These are phyloP conservation scores for Crotophaga sulcirostris DNA, from an alignment of 2,113 vertebrate genomes.

Conservation along the genomic window DNA sequence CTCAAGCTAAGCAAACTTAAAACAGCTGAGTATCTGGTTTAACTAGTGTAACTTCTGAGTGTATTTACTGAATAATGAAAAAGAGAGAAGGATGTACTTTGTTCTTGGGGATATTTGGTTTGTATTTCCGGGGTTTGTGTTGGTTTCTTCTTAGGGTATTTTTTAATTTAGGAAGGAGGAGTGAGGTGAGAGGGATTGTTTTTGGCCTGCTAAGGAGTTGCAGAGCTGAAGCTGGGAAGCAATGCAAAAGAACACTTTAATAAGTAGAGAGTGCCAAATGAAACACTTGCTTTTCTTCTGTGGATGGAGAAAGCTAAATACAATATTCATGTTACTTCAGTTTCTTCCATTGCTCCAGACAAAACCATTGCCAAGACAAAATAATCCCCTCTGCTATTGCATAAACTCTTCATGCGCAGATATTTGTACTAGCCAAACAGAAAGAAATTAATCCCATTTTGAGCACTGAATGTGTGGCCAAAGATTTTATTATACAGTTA, in stretches of 20 bases:
- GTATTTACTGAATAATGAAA: conserved; percentile 3
- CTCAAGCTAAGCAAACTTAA: conserved; percentile 9
- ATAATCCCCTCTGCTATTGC: conserved; percentile 43
- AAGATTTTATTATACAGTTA: conserved; percentile 47
- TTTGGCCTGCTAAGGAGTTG: conserved; percentile 17
- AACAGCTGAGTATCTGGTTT: conserved; percentile 32
- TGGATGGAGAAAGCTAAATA: conserved; percentile 30
- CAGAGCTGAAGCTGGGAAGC: conserved; percentile 24
- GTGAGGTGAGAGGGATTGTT: not conserved
- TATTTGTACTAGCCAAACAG: conserved; percentile 46
- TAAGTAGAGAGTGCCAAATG: conserved; percentile 43
- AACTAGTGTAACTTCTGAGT: not conserved
- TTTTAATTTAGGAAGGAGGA: not conserved
- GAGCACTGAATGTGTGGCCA: conserved; percentile 8
- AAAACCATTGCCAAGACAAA: conserved; percentile 51
- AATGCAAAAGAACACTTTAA: conserved; percentile 46
- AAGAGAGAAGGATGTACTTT: not conserved
- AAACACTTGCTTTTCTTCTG: conserved; percentile 13
- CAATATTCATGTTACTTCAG: conserved; percentile 46
- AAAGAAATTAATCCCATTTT: conserved; percentile 50
- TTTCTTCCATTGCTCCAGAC: not conserved
- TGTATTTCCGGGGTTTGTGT: not conserved
- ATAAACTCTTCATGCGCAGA: conserved; percentile 24
- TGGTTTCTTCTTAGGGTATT: not conserved
- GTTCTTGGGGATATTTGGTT: not conserved